Evolutionary conservation across 1,140 invertebrate species (phyloP).

Genomic region (Drosophila melanogaster): Release_6_plus_ISO1_MT NT_037436.4:7304001-7304500

Average conservation of each 20-base stretch:
- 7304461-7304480: conserved; percentile 74
- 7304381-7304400: conserved; percentile 14
- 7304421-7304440: conserved; percentile 74
- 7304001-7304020: conserved; percentile 49
- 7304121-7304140: conserved; percentile 33
- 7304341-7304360: conserved; percentile 12
- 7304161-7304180: conserved; percentile 49
- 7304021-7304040: conserved; percentile 73
- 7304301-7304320: conserved; percentile 51
- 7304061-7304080: conserved; percentile 21
- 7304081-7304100: conserved; percentile 62
- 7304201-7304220: conserved; percentile 58
- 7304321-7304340: conserved; percentile 29
- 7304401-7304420: conserved; percentile 64
- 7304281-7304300: conserved; percentile 28
- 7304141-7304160: conserved; percentile 42
- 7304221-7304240: conserved; percentile 46
- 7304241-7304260: conserved; percentile 25
- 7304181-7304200: conserved; percentile 59
- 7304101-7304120: not conserved
- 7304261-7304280: not conserved
- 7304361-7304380: not conserved
- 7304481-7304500: conserved; percentile 52
- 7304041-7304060: conserved; percentile 41
- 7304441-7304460: conserved; percentile 38